phyloP scores from a whole-genome alignment of 2,113 vertebrate species.

The Reinhardtius hippoglossoides region DNA sequence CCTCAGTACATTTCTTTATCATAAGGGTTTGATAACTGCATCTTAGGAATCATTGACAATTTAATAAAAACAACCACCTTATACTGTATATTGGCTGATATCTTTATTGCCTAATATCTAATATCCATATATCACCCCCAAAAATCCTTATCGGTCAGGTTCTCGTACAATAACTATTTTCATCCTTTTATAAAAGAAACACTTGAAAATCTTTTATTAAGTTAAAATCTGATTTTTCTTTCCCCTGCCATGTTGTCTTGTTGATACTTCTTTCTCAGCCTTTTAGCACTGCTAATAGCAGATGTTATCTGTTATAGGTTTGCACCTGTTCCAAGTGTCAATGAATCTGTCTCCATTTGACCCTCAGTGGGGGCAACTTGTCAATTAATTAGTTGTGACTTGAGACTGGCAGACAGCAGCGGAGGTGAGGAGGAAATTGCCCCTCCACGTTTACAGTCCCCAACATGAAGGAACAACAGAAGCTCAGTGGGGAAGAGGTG shows the following conservation, averaged over 20 bases:
- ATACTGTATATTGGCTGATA: too few relatives aligned
- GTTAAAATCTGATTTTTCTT: too few relatives aligned
- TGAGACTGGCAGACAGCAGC: constrained; percentile 32
- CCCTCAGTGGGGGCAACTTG: constrained; percentile 35
- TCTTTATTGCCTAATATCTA: too few relatives aligned
- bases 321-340: constrained; percentile 24
- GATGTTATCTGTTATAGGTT: constrained; percentile 18
- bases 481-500: constrained; percentile 3
- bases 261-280: neutral
- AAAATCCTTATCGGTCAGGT: too few relatives aligned
- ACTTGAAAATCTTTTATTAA: too few relatives aligned
- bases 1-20: too few relatives aligned
- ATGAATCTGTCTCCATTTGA: constrained; percentile 42
- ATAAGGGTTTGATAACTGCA: too few relatives aligned
- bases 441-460: neutral
- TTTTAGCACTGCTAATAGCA: constrained; percentile 8
- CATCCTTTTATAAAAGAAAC: neutral
- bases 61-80: too few relatives aligned
- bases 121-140: too few relatives aligned
- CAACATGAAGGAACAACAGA: constrained; percentile 3
- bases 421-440: constrained; percentile 24
- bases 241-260: neutral
- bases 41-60: too few relatives aligned
- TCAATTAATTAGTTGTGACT: constrained; percentile 54
- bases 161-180: neutral